Evolutionary conservation across 1,140 invertebrate genomes (phyloP).

Genomic region (Triops cancriformis): DNA sequence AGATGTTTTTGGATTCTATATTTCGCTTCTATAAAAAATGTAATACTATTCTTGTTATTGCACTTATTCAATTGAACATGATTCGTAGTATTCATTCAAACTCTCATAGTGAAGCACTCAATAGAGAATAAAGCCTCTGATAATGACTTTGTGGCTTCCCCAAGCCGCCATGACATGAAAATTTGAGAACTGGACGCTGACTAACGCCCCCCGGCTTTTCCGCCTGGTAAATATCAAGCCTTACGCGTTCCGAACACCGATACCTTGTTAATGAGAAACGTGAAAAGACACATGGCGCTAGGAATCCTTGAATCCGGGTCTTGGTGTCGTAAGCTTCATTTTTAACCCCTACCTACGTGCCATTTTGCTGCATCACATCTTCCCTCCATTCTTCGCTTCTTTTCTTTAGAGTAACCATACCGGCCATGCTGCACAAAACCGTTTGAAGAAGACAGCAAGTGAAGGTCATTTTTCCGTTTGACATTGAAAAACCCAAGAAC

Average conservation of each 20-base stretch:
- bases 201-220: not conserved
- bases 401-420: not conserved
- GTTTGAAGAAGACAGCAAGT: not conserved
- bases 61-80: too few species aligned
- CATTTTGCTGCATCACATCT: not conserved
- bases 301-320: not conserved
- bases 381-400: not conserved
- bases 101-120: not conserved
- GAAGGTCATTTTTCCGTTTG: conserved; percentile 6
- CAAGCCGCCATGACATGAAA: not conserved
- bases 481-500: conserved; percentile 10
- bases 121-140: not conserved
- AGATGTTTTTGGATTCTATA: too few species aligned
- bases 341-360: not conserved
- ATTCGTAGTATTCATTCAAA: too few species aligned
- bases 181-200: not conserved
- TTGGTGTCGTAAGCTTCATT: not conserved
- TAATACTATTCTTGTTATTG: too few species aligned
- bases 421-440: not conserved
- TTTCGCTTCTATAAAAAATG: too few species aligned
- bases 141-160: not conserved
- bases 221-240: not conserved
- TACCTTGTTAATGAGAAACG: conserved; percentile 1
- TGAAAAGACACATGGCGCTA: not conserved
- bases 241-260: not conserved